Percentiles rank a stretch among this genome's conserved stretches.
phyloP scores from a whole-genome alignment of 2,888 invertebrate species.

The Polyommatus iphigenia region DNA sequence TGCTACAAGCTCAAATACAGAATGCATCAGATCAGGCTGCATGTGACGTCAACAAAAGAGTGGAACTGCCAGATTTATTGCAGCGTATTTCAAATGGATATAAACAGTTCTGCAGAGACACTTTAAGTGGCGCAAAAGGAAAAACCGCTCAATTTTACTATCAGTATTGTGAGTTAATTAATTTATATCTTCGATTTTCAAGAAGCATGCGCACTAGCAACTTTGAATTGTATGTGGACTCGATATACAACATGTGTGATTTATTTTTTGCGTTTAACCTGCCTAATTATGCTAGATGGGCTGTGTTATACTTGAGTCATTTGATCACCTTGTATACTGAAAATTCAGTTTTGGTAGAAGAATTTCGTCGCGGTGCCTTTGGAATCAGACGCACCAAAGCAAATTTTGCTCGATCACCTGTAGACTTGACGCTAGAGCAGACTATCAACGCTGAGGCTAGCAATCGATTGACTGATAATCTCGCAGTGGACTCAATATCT shows the following conservation, averaged over 20 bases:
- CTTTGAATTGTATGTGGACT: slow-evolving; percentile 44
- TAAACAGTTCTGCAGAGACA: slow-evolving; percentile 41
- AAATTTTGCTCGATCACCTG: slow-evolving; percentile 41
- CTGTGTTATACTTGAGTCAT: slow-evolving; percentile 39
- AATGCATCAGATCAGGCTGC: slow-evolving; percentile 37
- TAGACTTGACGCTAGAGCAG: slow-evolving; percentile 34
- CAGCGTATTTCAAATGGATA: slow-evolving; percentile 39
- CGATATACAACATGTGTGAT: slow-evolving; percentile 43
- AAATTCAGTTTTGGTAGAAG: slow-evolving; percentile 40
- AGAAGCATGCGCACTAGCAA: slow-evolving; percentile 45
- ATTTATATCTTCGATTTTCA: slow-evolving; percentile 39
- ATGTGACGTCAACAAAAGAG: slow-evolving; percentile 38
- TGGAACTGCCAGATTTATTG: slow-evolving; percentile 43
- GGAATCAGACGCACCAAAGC: slow-evolving; percentile 42
- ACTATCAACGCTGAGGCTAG: no score
- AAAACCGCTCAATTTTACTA: slow-evolving; percentile 43
- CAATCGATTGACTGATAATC: no score
- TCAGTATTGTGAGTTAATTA: slow-evolving; percentile 39
- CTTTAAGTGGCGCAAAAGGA: slow-evolving; percentile 42
- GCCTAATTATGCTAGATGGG: slow-evolving; percentile 37
- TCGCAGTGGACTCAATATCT: slow-evolving; percentile 36
- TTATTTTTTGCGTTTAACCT: slow-evolving; percentile 44
- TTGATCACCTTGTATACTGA: slow-evolving; percentile 42
- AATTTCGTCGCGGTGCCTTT: slow-evolving; percentile 43
- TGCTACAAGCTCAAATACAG: slow-evolving; percentile 40